These are phyloP conservation scores for Mirounga angustirostris DNA, from an alignment of 2,113 vertebrate species.

Conservation along the genomic window DNA sequence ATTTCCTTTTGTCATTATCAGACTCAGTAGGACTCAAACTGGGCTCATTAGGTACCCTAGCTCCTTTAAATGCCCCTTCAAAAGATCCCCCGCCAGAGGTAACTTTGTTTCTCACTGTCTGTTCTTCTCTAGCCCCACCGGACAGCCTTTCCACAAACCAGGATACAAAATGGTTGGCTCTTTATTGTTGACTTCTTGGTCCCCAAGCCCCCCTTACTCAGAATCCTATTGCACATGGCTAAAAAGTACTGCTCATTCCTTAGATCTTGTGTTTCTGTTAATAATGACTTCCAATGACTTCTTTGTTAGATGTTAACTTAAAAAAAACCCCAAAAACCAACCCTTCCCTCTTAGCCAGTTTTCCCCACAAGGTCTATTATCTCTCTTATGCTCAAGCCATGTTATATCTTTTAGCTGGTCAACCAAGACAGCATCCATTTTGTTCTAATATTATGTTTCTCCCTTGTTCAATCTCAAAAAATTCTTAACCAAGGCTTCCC, in stretches of 20 bases:
- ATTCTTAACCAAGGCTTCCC: not conserved
- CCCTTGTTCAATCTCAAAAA: conserved; percentile 44
- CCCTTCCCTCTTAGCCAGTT: not conserved
- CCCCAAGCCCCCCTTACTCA: not conserved
- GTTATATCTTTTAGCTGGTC: not conserved
- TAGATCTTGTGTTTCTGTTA: not conserved
- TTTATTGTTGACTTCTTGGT: not conserved
- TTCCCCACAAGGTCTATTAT: not conserved
- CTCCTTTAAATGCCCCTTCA: not conserved
- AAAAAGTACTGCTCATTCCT: not conserved
- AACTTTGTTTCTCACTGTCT: not conserved
- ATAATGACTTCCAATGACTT: not conserved
- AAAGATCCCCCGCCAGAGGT: not conserved
- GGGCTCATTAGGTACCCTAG: not conserved
- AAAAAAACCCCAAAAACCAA: not conserved
- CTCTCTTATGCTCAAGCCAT: not conserved
- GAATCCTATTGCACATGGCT: not conserved
- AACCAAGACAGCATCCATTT: not conserved
- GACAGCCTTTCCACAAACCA: not conserved
- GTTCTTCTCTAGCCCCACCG: not conserved
- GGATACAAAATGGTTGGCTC: not conserved
- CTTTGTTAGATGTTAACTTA: not conserved
- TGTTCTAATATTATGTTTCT: conserved; percentile 38
- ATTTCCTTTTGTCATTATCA: conserved; percentile 38
- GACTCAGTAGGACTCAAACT: not conserved